Conservation (phyloP, 2,113 vertebrate genomes). For the Upupa epops region DNA sequence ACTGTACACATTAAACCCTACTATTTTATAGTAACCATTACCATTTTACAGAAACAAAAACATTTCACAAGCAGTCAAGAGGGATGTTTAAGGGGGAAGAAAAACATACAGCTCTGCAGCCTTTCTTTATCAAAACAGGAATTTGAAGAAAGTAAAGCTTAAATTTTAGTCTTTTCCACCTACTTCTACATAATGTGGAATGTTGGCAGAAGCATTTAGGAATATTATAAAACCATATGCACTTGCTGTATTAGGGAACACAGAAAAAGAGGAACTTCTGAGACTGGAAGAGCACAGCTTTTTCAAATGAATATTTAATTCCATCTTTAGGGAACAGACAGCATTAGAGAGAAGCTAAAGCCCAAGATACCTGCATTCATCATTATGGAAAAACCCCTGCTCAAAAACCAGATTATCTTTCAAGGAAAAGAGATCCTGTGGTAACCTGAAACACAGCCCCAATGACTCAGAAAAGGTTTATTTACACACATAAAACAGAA, state of each 20-base stretch:
- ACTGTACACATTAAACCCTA: not conserved
- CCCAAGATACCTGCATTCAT: not conserved
- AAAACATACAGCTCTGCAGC: not conserved
- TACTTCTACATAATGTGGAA: not conserved
- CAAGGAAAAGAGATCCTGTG: not conserved
- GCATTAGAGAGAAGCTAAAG: slow-evolving; percentile 7
- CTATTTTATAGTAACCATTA: not conserved
- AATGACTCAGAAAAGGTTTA: not conserved
- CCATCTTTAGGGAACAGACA: not conserved
- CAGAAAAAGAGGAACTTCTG: not conserved
- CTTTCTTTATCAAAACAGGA: not conserved
- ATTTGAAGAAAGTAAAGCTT: not conserved
- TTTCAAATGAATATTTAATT: slow-evolving; percentile 20
- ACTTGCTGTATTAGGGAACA: not conserved
- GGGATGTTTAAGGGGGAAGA: not conserved
- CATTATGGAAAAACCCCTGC: not conserved
- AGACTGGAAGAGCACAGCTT: not conserved
- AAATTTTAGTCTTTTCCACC: not conserved
- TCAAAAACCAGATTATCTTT: not conserved
- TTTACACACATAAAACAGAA: not conserved
- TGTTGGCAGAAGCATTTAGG: not conserved
- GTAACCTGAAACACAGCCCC: not conserved
- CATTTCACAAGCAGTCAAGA: not conserved
- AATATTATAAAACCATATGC: not conserved
- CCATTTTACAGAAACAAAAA: not conserved